Evolutionary conservation across 2,888 invertebrate genomes (phyloP).

Genomic region (Scelioninae gen. 1): DNA sequence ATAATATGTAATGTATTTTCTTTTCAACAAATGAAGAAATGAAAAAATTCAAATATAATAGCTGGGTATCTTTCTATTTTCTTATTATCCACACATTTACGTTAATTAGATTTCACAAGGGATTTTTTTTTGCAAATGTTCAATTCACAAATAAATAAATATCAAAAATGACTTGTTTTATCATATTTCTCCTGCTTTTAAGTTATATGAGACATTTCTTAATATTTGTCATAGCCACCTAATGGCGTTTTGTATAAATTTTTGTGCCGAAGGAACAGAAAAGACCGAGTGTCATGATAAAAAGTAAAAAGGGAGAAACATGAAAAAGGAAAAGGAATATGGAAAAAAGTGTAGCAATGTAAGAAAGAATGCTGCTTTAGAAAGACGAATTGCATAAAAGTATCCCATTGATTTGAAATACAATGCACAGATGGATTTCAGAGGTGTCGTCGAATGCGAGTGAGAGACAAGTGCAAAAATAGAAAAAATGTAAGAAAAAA

Average conservation of each 20-base stretch:
- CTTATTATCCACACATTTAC: no score
- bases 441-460: conserved; percentile 55
- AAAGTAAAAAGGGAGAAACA: neutral
- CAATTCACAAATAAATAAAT: no score
- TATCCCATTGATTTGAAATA: conserved; percentile 68
- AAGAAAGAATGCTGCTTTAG: conserved; percentile 36
- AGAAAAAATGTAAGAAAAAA: conserved; percentile 31
- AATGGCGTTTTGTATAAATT: neutral
- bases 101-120: no score
- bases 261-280: conserved; percentile 23
- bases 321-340: neutral
- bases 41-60: no score
- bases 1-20: no score
- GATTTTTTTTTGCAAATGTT: no score
- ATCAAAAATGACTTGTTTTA: no score
- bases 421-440: conserved; percentile 63
- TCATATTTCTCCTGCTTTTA: no score
- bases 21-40: no score
- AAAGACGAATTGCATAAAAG: conserved; percentile 67
- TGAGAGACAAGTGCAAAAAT: conserved; percentile 59
- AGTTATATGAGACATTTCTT: no score
- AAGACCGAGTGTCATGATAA: conserved; percentile 13
- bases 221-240: neutral
- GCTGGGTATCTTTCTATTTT: no score
- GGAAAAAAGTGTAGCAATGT: conserved; percentile 4